phyloP scores from a whole-genome alignment of 2,888 invertebrate genomes.

The Eupithecia centaureata region DNA sequence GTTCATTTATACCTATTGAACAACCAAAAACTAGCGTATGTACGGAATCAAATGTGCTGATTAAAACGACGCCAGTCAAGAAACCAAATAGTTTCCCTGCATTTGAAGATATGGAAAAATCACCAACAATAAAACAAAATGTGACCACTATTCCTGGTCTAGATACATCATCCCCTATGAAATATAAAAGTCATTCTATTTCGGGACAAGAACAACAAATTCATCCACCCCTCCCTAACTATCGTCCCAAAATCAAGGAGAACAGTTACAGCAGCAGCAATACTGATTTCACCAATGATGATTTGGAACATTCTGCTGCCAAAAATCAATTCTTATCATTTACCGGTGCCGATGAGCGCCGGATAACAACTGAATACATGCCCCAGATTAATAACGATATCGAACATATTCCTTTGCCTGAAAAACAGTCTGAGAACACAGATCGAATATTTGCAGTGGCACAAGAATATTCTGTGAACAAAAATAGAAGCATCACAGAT shows the following conservation, averaged over 20 bases:
- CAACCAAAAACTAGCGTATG: slow-evolving; percentile 3
- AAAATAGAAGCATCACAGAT: slow-evolving; percentile 76
- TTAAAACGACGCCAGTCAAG: slow-evolving; percentile 13
- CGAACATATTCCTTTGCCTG: slow-evolving; percentile 23
- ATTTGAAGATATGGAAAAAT: slow-evolving; percentile 1
- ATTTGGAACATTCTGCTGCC: slow-evolving; percentile 49
- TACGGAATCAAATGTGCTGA: slow-evolving; percentile 7
- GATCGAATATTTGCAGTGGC: slow-evolving; percentile 68
- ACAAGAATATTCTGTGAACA: slow-evolving; percentile 61
- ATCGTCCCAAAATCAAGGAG: slow-evolving; percentile 1
- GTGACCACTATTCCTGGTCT: slow-evolving; percentile 19
- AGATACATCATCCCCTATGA: neutral
- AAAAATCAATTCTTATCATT: slow-evolving; percentile 57
- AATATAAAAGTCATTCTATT: slow-evolving; percentile 1
- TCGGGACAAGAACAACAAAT: neutral
- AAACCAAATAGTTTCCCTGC: slow-evolving; percentile 7
- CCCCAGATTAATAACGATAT: slow-evolving; percentile 1
- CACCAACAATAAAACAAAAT: slow-evolving; percentile 4
- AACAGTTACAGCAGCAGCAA: slow-evolving; percentile 14
- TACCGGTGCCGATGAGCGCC: slow-evolving; percentile 43
- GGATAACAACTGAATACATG: neutral
- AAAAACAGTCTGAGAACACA: slow-evolving; percentile 50
- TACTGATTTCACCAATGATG: slow-evolving; percentile 58
- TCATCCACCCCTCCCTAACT: neutral
- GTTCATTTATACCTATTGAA: slow-evolving; percentile 29